Base-by-base conservation (phyloP, 1,140 invertebrate genomes). In the Venturia canescens region DNA sequence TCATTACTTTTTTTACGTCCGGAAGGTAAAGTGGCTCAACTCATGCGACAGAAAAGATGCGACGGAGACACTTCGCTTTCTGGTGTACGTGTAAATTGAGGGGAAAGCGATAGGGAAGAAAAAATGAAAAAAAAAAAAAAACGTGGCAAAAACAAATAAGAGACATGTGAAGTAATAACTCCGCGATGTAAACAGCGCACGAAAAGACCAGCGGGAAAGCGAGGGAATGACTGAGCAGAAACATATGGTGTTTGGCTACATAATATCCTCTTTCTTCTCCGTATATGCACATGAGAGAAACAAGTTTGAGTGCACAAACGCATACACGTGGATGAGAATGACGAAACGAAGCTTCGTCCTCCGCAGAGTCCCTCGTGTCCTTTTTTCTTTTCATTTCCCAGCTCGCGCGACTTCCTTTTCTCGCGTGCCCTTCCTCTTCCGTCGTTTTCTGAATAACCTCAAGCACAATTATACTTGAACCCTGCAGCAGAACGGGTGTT, bases 161-260 rank as follows among this genome's bases (percentile, higher is more conserved):
- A 69, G 26, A 26, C 29, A 67, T 67, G 63, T n/a, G 27, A 67
- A 67, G 63, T 53, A 67, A 29, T 67, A 31, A 31, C 21, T 63
- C 57, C 5, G 23, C 57, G 57, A 23, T 63, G 18, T 27, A 67
- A 74, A 74, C 44, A 26, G 44, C 21, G 38, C 71, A 53, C n/a
- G 63, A 18, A 67, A 15, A 31, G 5, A 74, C 34, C 50, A 50
- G 71, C 44, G 44, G 71, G 21, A 27, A 74, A 74, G 11, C 34
- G 71, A 53, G 11, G 29, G 44, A 74, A 74, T 74, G 71, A 74
- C 71, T 50, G 38, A 44, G 44, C 44, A 31, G 13, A 67, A 74
- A 15, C 71, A 74, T 74, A 74, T 74, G 71, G 71, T 44, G 44
- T 74, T 74, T 74, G 38, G 23, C 71, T 74, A 23, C 71, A 44